These are phyloP conservation scores for Calephelis perditalis DNA, from an alignment of 2,888 invertebrate species.

Conservation along the genomic window DNA sequence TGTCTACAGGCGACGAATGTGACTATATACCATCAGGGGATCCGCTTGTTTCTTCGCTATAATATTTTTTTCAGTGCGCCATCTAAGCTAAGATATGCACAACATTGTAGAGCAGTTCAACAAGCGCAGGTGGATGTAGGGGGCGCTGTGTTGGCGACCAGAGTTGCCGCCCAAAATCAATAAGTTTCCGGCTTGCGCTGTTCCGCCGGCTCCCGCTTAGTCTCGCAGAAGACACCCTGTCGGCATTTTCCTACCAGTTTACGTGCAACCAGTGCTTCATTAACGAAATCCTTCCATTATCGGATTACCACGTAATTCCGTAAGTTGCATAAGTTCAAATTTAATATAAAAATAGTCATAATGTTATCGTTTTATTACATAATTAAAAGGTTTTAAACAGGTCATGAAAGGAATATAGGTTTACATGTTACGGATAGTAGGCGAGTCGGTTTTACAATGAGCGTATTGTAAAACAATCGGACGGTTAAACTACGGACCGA, in stretches of 20 bases:
- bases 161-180: constrained; percentile 11
- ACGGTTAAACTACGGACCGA: not conserved
- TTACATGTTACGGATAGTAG: not conserved
- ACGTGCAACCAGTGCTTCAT: constrained; percentile 4
- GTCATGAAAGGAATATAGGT: constrained; percentile 31
- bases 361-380: not conserved
- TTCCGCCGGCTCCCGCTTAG: constrained; percentile 3
- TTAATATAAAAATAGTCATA: not conserved
- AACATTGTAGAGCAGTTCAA: constrained; percentile 1
- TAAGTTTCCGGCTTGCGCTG: constrained; percentile 10
- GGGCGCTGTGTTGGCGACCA: not conserved
- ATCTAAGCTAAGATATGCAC: constrained; percentile 38
- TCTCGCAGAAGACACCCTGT: constrained; percentile 5
- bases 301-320: constrained; percentile 8
- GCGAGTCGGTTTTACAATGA: constrained; percentile 5
- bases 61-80: constrained; percentile 34
- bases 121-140: not conserved
- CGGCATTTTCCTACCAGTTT: constrained; percentile 7
- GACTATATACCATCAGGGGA: too few relatives aligned
- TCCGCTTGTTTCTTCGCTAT: too few relatives aligned
- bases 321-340: constrained; percentile 20
- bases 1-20: too few relatives aligned
- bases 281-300: constrained; percentile 3
- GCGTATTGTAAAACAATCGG: not conserved
- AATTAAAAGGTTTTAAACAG: constrained; percentile 17